Evolutionary conservation across 1,140 invertebrate species (phyloP).

Genomic region (Trichonephila clavipes): DNA sequence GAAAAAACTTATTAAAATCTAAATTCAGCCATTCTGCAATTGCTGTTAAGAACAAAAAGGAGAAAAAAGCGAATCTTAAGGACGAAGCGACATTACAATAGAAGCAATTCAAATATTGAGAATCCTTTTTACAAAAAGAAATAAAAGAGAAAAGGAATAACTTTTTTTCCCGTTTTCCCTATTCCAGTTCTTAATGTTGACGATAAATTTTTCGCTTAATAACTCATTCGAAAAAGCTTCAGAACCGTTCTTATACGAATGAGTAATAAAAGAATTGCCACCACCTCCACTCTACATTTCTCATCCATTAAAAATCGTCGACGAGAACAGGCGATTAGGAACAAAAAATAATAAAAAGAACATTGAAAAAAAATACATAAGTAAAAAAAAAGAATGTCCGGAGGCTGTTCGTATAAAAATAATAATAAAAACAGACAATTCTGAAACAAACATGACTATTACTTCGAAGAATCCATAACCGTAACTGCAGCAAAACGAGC

Average conservation of each 20-base stretch:
- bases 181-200: conserved; percentile 47
- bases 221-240: conserved; percentile 48
- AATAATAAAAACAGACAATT: not conserved
- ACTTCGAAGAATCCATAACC: not conserved
- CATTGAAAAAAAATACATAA: not conserved
- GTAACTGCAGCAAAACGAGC: not conserved
- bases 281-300: not conserved
- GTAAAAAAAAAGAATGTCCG: not conserved
- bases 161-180: not conserved
- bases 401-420: not conserved
- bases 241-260: conserved; percentile 20
- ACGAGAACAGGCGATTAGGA: not conserved
- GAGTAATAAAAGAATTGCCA: conserved; percentile 32
- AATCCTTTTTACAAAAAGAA: not conserved
- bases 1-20: conserved; percentile 40
- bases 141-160: not conserved
- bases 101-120: conserved; percentile 40
- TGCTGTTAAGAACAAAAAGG: conserved; percentile 2
- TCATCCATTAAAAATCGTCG: conserved; percentile 14
- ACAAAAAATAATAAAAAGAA: conserved; percentile 16
- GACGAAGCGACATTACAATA: not conserved
- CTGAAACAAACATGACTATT: conserved; percentile 56
- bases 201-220: conserved; percentile 56
- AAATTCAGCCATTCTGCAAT: conserved; percentile 17
- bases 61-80: not conserved